phyloP scores from a whole-genome alignment of 2,888 invertebrate species.

The Leptinotarsa haldemani region DNA sequence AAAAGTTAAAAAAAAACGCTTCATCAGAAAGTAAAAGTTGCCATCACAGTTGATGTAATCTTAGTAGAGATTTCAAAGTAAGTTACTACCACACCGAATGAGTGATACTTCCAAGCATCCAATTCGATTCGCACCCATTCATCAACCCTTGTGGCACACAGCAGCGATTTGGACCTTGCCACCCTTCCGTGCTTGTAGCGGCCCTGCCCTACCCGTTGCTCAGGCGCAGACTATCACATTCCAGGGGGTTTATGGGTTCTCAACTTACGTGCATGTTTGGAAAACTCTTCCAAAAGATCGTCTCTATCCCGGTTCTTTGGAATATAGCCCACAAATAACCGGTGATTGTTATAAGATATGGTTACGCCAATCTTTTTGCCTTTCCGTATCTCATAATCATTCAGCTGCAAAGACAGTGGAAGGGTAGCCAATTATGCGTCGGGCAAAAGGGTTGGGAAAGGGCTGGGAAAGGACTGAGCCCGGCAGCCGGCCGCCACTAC shows the following conservation, averaged over 20 bases:
- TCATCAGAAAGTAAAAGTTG: too few species aligned
- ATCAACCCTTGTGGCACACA: conserved; percentile 32
- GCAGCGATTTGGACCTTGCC: conserved; percentile 60
- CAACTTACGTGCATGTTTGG: conserved; percentile 99
- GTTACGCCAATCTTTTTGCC: conserved; percentile 99
- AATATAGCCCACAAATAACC: conserved; percentile 99
- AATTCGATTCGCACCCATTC: conserved; percentile 26
- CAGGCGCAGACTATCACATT: conserved; percentile 65
- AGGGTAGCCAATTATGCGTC: conserved; percentile 77
- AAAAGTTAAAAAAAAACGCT: too few species aligned
- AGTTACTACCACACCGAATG: too few species aligned
- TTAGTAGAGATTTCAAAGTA: too few species aligned
- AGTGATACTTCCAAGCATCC: background rate
- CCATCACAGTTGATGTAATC: too few species aligned
- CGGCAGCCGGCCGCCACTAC: conserved; percentile 71
- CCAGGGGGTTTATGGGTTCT: conserved; percentile 56
- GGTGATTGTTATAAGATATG: conserved; percentile 99
- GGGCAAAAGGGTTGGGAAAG: conserved; percentile 58
- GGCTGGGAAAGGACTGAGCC: conserved; percentile 69
- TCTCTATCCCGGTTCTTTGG: conserved; percentile 99
- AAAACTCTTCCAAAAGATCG: conserved; percentile 99
- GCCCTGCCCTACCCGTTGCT: conserved; percentile 67
- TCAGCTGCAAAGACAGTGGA: conserved; percentile 96
- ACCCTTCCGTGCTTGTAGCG: conserved; percentile 64
- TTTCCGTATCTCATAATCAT: conserved; percentile 99